phyloP scores from a whole-genome alignment of 2,113 vertebrate genomes.

The Propithecus coquereli region DNA sequence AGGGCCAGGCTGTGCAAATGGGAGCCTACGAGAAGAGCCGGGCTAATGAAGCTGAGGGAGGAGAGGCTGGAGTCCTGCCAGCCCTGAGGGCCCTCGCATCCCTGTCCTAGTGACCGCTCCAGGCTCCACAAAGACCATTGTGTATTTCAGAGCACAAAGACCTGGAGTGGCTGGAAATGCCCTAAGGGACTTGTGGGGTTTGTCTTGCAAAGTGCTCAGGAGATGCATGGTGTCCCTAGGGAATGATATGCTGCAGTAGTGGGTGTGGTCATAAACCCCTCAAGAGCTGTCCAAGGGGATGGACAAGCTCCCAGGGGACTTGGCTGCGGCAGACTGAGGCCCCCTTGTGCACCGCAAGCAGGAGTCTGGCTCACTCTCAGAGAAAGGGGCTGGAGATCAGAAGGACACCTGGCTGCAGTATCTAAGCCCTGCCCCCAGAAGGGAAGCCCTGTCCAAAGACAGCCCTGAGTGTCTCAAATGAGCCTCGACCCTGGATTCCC shows the following conservation, averaged over 20 bases:
- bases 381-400: background rate
- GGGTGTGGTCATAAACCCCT: background rate
- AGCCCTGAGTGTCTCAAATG: rapidly evolving
- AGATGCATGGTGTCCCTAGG: rapidly evolving
- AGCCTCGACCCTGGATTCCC: background rate
- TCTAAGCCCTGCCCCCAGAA: background rate
- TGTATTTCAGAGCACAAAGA: background rate
- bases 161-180: background rate
- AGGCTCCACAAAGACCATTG: background rate
- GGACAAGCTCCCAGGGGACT: background rate
- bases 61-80: background rate
- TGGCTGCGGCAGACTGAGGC: background rate
- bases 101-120: background rate
- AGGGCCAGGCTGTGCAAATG: background rate
- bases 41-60: background rate
- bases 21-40: background rate
- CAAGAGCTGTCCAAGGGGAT: background rate
- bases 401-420: background rate
- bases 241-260: background rate
- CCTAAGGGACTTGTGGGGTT: rapidly evolving
- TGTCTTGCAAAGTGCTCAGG: rapidly evolving
- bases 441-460: background rate
- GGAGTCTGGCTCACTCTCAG: background rate
- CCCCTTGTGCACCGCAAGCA: no score
- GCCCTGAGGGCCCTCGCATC: background rate